These are phyloP conservation scores for Ceriagrion tenellum DNA, from an alignment of 2,888 invertebrate genomes.

Conservation along the genomic window DNA sequence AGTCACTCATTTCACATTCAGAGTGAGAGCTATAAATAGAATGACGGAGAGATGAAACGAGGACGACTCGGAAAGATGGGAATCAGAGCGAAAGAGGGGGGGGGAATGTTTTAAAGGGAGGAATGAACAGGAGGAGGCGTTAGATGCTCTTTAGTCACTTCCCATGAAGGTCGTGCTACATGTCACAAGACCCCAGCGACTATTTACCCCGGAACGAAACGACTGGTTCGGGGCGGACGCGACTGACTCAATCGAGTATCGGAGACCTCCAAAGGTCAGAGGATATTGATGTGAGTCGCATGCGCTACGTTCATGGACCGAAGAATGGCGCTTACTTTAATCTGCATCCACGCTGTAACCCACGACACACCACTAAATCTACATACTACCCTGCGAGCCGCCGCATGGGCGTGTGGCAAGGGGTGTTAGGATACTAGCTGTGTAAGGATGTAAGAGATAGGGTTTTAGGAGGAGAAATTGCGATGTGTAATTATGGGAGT, in stretches of 20 bases:
- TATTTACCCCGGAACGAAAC: background rate
- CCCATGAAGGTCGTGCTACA: background rate
- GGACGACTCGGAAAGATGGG: background rate
- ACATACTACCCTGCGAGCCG: too few species aligned
- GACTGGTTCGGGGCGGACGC: background rate
- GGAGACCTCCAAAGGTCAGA: background rate
- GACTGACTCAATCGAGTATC: background rate
- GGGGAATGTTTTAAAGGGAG: background rate
- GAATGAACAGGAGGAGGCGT: background rate
- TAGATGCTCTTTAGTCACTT: background rate
- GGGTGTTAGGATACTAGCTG: too few species aligned
- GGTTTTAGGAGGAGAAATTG: too few species aligned
- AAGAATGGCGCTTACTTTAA: background rate
- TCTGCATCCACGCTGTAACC: background rate
- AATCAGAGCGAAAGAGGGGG: background rate
- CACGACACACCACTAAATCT: too few species aligned
- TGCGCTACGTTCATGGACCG: background rate
- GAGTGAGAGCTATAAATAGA: background rate
- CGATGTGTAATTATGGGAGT: too few species aligned
- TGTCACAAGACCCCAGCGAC: background rate
- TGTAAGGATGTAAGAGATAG: too few species aligned
- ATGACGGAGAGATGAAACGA: background rate
- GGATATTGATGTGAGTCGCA: background rate
- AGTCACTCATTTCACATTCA: slow-evolving; percentile 32
- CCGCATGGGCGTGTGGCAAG: too few species aligned